These are phyloP conservation scores for Tricholaema leucomelas DNA, from an alignment of 2,113 vertebrate genomes.

Conservation along the genomic window DNA sequence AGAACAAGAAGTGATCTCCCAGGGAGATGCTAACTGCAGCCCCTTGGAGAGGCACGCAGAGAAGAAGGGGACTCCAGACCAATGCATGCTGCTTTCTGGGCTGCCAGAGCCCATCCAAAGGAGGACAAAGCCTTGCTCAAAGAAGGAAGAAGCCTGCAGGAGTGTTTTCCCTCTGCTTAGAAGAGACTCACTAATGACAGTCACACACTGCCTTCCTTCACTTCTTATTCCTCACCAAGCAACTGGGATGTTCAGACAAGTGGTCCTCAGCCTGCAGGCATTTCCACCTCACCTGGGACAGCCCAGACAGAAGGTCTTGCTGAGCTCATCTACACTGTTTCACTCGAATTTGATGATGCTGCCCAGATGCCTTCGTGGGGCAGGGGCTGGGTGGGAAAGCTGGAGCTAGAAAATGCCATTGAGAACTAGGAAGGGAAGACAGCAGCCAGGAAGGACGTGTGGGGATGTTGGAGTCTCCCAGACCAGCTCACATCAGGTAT, in stretches of 20 bases:
- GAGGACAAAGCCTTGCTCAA: background rate
- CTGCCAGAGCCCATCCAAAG: background rate
- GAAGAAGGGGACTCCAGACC: background rate
- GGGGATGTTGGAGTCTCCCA: background rate
- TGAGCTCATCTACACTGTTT: background rate
- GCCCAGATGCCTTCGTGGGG: background rate
- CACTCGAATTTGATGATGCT: background rate
- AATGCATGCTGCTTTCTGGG: background rate
- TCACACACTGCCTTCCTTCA: background rate
- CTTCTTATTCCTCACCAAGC: background rate
- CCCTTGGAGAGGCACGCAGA: rapidly evolving
- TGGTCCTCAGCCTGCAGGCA: background rate
- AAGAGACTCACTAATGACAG: rapidly evolving
- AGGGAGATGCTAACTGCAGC: background rate
- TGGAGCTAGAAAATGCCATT: background rate
- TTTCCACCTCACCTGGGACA: background rate
- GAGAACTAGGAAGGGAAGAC: background rate
- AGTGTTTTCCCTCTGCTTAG: background rate
- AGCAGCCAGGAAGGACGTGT: background rate
- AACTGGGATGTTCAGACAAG: background rate
- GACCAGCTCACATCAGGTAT: background rate
- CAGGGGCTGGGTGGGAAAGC: background rate
- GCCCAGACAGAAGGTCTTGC: background rate
- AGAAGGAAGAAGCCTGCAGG: background rate
- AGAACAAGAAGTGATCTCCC: background rate